Evolutionary conservation across 2,888 invertebrate species (phyloP).

Genomic region (Cryptops parisi): DNA sequence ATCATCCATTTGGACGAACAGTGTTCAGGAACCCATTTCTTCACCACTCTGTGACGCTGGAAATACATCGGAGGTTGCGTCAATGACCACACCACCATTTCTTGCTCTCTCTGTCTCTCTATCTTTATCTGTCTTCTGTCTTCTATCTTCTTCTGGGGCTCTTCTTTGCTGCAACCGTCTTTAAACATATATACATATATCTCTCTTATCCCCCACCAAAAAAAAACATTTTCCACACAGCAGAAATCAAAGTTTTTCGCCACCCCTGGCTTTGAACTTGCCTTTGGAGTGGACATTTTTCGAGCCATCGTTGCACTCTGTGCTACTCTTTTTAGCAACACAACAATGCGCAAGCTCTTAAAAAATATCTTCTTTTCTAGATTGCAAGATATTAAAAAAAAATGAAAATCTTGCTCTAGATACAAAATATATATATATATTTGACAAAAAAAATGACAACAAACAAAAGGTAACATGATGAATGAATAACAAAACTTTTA

Average conservation of each 20-base stretch:
- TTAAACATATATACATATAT: too few relatives aligned
- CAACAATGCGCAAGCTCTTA: background rate
- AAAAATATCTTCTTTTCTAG: too few relatives aligned
- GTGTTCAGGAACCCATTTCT: background rate
- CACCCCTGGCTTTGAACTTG: background rate
- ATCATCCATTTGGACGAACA: background rate
- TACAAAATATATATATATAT: background rate
- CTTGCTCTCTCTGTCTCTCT: too few relatives aligned
- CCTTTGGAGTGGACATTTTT: background rate
- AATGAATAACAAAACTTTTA: too few relatives aligned
- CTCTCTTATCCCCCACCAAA: too few relatives aligned
- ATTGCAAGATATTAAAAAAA: too few relatives aligned
- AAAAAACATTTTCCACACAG: background rate
- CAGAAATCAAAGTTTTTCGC: constrained; percentile 6
- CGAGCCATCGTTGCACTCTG: background rate
- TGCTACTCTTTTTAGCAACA: background rate
- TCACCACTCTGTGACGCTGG: background rate
- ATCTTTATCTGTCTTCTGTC: background rate
- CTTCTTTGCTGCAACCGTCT: background rate
- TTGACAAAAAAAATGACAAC: background rate
- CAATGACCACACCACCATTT: constrained; percentile 2
- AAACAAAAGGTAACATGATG: background rate
- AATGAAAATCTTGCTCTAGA: background rate
- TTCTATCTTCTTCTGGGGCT: background rate
- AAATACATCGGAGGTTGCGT: constrained; percentile 10